Percentiles rank a stretch among this genome's conserved stretches.
These are phyloP conservation scores for Paraescarpia echinospica DNA, from an alignment of 1,140 invertebrate species.

Conservation along the genomic window DNA sequence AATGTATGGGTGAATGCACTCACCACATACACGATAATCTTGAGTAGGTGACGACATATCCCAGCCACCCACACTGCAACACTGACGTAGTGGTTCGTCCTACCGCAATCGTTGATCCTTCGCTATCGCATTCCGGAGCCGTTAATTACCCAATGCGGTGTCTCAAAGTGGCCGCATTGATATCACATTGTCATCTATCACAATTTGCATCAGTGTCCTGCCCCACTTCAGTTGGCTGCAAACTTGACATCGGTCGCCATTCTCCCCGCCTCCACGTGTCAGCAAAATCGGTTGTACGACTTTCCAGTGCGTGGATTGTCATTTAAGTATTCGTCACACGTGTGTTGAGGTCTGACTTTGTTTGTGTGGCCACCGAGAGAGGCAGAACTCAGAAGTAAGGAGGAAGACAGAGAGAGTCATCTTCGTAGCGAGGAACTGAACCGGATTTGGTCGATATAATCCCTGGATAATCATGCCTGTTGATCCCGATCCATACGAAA, in stretches of 20 bases:
- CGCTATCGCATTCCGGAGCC: not conserved
- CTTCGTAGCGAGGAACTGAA: not conserved
- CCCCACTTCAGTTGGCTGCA: not conserved
- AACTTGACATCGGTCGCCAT: not conserved
- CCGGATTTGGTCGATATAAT: not conserved
- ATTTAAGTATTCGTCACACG: not conserved
- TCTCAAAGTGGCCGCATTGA: constrained; percentile 9
- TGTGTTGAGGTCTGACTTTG: not conserved
- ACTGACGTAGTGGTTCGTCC: not conserved
- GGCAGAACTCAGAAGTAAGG: not conserved
- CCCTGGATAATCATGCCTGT: constrained; percentile 4
- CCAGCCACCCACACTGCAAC: not conserved
- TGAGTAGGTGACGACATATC: not conserved
- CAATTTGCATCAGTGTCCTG: constrained; percentile 9
- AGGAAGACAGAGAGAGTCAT: not conserved
- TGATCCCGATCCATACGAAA: constrained; percentile 22
- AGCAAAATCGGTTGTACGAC: not conserved
- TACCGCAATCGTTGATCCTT: not conserved
- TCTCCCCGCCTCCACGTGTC: not conserved
- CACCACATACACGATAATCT: not conserved
- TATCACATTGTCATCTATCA: not conserved
- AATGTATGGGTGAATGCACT: not conserved
- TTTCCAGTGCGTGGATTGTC: not conserved
- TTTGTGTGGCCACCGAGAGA: not conserved
- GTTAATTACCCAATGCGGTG: not conserved